A percentile compares a stretch with the other conserved stretches of the same genome.
Evolutionary conservation across 92 coral and sea anemone genomes (phyloP).

Genomic region (Umimayanthus kanabou): DNA sequence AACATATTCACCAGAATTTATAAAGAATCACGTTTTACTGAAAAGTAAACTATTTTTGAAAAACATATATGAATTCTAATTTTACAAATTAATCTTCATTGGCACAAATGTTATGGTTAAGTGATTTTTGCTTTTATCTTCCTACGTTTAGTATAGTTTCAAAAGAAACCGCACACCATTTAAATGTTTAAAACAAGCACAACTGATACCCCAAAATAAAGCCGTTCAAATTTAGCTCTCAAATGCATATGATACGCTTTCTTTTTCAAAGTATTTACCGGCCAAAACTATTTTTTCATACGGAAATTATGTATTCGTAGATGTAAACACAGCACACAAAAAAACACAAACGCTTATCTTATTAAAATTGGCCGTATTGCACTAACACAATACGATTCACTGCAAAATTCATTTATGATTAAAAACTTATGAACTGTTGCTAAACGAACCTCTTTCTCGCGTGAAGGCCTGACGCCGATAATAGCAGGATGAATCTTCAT

Average conservation of each 20-base stretch:
- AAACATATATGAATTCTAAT: constrained; percentile 6
- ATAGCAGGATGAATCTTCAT: constrained; percentile 25
- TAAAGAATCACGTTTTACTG: neutral
- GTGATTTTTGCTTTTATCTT: constrained; percentile 22
- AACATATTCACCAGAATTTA: neutral
- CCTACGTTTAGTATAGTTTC: constrained; percentile 12
- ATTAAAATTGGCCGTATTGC: neutral
- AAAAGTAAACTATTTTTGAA: constrained; percentile 11
- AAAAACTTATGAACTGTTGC: constrained; percentile 1
- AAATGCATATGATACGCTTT: neutral
- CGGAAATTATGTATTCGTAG: neutral
- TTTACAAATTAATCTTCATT: neutral
- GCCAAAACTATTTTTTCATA: neutral
- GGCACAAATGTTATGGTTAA: constrained; percentile 9
- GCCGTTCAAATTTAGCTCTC: constrained; percentile 21
- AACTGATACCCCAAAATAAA: constrained; percentile 4
- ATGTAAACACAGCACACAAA: neutral
- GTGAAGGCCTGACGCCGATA: constrained; percentile 30
- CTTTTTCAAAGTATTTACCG: neutral
- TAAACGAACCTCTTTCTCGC: constrained; percentile 22
- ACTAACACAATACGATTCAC: neutral
- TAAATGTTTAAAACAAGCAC: constrained; percentile 8
- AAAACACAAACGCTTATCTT: neutral
- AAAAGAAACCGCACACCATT: constrained; percentile 40
- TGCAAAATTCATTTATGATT: neutral